phyloP scores from a whole-genome alignment of 1,140 invertebrate genomes.

The Centruroides sculpturatus region DNA sequence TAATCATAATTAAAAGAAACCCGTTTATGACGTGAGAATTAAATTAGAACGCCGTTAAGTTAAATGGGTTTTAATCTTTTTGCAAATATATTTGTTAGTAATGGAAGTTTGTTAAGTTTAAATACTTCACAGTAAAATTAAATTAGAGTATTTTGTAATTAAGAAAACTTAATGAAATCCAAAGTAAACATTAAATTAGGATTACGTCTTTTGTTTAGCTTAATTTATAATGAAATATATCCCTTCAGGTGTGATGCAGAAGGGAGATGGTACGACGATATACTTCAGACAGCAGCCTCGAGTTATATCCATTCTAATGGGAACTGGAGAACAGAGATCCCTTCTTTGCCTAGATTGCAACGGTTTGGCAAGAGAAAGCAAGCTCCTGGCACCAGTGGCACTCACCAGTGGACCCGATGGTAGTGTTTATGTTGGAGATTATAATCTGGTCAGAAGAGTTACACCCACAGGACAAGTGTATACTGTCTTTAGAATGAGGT shows the following conservation, averaged over 20 bases:
- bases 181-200: too few relatives aligned
- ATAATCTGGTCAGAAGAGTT: slow-evolving; percentile 85
- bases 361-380: slow-evolving; percentile 59
- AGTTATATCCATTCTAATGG: slow-evolving; percentile 77
- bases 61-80: too few relatives aligned
- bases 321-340: slow-evolving; percentile 75
- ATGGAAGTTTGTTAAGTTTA: too few relatives aligned
- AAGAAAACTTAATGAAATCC: too few relatives aligned
- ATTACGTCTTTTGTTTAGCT: too few relatives aligned
- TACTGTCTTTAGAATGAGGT: slow-evolving; percentile 16
- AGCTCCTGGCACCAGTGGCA: slow-evolving; percentile 77
- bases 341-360: slow-evolving; percentile 63
- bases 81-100: too few relatives aligned
- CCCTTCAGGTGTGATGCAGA: slow-evolving; percentile 70
- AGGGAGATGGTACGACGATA: slow-evolving; percentile 92
- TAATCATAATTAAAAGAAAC: too few relatives aligned
- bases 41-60: too few relatives aligned
- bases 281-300: slow-evolving; percentile 87
- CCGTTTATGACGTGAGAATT: too few relatives aligned
- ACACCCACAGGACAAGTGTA: slow-evolving; percentile 54
- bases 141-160: too few relatives aligned
- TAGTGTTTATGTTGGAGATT: slow-evolving; percentile 86
- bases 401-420: slow-evolving; percentile 80
- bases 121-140: too few relatives aligned
- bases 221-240: too few relatives aligned